phyloP scores from a whole-genome alignment of 1,140 invertebrate species.

The Cydia pomonella region DNA sequence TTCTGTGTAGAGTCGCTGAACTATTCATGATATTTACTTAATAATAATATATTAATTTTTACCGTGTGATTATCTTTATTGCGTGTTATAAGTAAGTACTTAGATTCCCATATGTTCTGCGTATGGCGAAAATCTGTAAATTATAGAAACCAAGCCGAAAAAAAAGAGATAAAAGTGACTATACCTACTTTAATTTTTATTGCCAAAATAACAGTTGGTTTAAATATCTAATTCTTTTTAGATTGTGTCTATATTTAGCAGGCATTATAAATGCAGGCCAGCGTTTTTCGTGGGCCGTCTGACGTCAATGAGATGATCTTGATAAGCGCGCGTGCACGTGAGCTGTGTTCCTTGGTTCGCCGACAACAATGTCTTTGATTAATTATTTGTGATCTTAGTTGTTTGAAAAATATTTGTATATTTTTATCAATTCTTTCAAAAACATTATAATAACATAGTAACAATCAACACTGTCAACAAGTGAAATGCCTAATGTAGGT shows the following conservation, averaged over 20 bases:
- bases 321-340: slow-evolving; percentile 43
- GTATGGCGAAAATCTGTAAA: neutral
- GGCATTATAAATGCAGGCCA: neutral
- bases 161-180: slow-evolving; percentile 10
- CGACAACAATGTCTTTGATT: slow-evolving; percentile 28
- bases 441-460: too few species aligned
- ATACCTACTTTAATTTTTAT: neutral
- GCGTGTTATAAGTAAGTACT: too few species aligned
- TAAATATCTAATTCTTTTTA: slow-evolving; percentile 12
- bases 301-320: slow-evolving; percentile 54
- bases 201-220: neutral
- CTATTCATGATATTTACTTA: too few species aligned
- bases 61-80: too few species aligned
- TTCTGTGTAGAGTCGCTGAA: too few species aligned
- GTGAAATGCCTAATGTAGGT: too few species aligned
- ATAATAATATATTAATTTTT: too few species aligned
- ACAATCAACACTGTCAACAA: too few species aligned
- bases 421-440: too few species aligned
- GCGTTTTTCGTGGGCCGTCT: slow-evolving; percentile 37
- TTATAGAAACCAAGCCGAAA: neutral
- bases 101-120: neutral
- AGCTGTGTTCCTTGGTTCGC: slow-evolving; percentile 12
- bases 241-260: slow-evolving; percentile 19
- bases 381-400: neutral
- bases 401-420: neutral